phyloP scores from a whole-genome alignment of 1,140 invertebrate genomes.

The Dryas iulia region DNA sequence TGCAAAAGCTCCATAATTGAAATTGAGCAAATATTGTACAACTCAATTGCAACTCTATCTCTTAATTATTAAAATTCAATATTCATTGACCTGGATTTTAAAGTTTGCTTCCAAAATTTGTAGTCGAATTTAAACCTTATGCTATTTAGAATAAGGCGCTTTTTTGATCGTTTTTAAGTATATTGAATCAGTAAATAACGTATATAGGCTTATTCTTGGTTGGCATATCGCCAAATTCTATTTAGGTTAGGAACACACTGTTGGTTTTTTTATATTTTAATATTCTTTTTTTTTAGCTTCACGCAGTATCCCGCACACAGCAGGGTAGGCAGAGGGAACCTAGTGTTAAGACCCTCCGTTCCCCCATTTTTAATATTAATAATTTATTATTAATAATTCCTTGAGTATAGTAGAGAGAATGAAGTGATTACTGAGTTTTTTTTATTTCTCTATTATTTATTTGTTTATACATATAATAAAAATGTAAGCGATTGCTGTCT shows the following conservation, averaged over 20 bases:
- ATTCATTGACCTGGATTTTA: slow-evolving; percentile 16
- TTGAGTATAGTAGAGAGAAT: too few species aligned
- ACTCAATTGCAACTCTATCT: slow-evolving; percentile 10
- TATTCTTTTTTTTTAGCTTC: too few species aligned
- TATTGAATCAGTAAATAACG: slow-evolving; percentile 8
- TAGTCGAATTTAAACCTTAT: background rate
- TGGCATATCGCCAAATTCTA: background rate
- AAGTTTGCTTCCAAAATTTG: background rate
- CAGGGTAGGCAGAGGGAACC: too few species aligned
- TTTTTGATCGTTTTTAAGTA: background rate
- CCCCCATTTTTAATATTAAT: too few species aligned
- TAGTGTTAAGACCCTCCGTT: too few species aligned
- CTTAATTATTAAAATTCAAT: slow-evolving; percentile 11
- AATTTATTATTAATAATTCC: too few species aligned
- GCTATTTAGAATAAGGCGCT: background rate
- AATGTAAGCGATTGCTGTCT: too few species aligned
- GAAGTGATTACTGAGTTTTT: too few species aligned
- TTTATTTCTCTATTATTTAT: too few species aligned
- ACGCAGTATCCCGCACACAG: too few species aligned
- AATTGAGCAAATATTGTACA: slow-evolving; percentile 14
- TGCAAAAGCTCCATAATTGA: slow-evolving; percentile 1
- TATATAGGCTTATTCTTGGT: slow-evolving; percentile 5
- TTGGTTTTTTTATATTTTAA: background rate
- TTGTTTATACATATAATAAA: too few species aligned
- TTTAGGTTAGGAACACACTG: background rate